Conservation (phyloP, 2,888 invertebrate species). For the Carcina quercana region DNA sequence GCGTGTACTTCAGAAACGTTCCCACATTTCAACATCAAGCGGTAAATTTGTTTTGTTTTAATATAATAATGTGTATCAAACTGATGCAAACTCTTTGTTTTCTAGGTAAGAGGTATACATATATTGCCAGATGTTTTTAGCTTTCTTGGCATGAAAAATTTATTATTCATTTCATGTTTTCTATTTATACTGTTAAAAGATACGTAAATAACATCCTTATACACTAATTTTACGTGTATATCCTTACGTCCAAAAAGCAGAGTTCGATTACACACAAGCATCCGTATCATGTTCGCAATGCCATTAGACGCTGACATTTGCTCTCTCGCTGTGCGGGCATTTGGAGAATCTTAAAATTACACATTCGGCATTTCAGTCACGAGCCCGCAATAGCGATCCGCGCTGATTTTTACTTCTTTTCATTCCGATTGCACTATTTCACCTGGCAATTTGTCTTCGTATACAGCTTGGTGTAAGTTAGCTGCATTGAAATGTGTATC, state of each 20-base stretch:
- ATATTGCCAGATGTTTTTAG: too few relatives aligned
- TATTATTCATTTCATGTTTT: too few relatives aligned
- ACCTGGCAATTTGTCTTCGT: slow-evolving; percentile 61
- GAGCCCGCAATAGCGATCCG: slow-evolving; percentile 48
- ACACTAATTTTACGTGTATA: slow-evolving; percentile 38
- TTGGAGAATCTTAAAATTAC: slow-evolving; percentile 69
- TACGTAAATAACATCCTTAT: slow-evolving; percentile 21
- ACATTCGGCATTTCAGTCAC: slow-evolving; percentile 69
- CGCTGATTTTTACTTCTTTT: slow-evolving; percentile 72
- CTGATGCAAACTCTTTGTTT: too few relatives aligned
- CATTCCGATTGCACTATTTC: slow-evolving; percentile 66
- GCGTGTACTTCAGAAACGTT: too few relatives aligned
- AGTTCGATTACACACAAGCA: slow-evolving; percentile 49
- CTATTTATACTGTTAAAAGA: too few relatives aligned
- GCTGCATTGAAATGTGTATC: slow-evolving; percentile 1
- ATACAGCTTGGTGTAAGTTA: slow-evolving; percentile 26
- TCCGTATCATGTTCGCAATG: slow-evolving; percentile 57
- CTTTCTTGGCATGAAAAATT: too few relatives aligned
- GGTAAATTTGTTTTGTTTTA: too few relatives aligned
- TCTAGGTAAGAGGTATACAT: too few relatives aligned
- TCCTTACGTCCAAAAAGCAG: slow-evolving; percentile 43
- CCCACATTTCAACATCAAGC: too few relatives aligned
- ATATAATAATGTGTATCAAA: too few relatives aligned
- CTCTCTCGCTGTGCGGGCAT: slow-evolving; percentile 48
- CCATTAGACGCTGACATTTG: slow-evolving; percentile 67